A percentile compares a stretch with the other conserved stretches of the same genome.
Conservation (phyloP, 2,113 vertebrate species). For the Apteryx mantelli region DNA sequence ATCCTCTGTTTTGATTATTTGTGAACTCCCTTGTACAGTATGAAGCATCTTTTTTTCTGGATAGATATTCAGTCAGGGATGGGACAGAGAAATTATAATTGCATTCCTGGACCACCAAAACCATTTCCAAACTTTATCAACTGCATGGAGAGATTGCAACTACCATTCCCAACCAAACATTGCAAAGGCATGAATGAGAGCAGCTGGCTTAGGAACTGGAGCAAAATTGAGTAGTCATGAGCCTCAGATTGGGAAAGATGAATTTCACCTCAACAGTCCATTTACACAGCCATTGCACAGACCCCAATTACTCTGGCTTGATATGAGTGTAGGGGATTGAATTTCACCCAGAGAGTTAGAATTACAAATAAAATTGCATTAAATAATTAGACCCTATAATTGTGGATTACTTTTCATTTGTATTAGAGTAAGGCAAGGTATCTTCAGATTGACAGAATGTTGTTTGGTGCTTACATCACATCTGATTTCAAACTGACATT, state of each 20-base stretch:
- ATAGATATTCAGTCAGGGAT: background rate
- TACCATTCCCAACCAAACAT: background rate
- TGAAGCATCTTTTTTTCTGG: background rate
- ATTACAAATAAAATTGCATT: constrained; percentile 61
- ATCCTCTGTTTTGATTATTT: background rate
- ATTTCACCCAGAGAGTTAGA: constrained; percentile 51
- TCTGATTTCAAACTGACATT: constrained; percentile 39
- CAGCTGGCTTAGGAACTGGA: constrained; percentile 14
- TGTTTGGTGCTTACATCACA: background rate
- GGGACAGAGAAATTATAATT: background rate
- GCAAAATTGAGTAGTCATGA: fast-evolving
- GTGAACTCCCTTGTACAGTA: background rate
- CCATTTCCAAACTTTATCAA: background rate
- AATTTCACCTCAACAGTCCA: constrained; percentile 23
- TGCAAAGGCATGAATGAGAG: background rate
- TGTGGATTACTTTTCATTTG: constrained; percentile 36
- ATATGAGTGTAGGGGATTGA: background rate
- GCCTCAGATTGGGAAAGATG: background rate
- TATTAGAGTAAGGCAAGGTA: background rate
- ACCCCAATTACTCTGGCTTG: background rate
- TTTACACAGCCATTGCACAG: background rate
- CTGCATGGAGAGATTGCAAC: background rate
- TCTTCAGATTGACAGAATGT: background rate
- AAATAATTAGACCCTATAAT: constrained; percentile 41
- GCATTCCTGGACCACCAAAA: background rate